Percentiles rank a stretch among this genome's conserved stretches.
These are phyloP conservation scores for Rhizomys pruinosus DNA, from an alignment of 2,113 vertebrate species.

Conservation along the genomic window DNA sequence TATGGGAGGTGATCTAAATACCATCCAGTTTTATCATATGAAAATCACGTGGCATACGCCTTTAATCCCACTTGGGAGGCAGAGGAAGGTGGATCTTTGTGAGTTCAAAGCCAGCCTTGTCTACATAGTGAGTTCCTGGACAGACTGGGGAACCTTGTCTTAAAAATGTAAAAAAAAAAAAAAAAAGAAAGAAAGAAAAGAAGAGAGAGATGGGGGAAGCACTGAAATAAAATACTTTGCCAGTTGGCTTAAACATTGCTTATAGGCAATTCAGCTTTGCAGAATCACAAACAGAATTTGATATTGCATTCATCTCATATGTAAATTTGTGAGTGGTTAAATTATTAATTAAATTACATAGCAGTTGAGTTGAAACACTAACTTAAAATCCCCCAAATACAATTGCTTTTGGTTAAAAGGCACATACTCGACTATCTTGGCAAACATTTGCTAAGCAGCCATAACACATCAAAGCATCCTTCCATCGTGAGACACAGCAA, in stretches of 20 bases:
- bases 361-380: slow-evolving; percentile 35
- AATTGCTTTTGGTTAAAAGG: slow-evolving; percentile 39
- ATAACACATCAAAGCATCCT: slow-evolving; percentile 3
- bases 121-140: too few species aligned
- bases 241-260: background rate
- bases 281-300: too few species aligned
- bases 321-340: background rate
- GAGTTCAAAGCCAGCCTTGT: too few species aligned
- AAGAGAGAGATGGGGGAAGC: too few species aligned
- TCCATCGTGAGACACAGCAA: background rate
- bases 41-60: too few species aligned
- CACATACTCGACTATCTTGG: background rate
- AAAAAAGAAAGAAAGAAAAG: too few species aligned
- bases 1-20: too few species aligned
- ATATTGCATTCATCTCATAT: slow-evolving; percentile 17
- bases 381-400: slow-evolving; percentile 40
- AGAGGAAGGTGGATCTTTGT: too few species aligned
- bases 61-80: too few species aligned
- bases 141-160: too few species aligned
- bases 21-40: too few species aligned
- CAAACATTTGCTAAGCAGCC: background rate
- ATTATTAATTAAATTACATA: slow-evolving; percentile 54
- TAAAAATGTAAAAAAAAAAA: background rate
- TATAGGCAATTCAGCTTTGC: background rate
- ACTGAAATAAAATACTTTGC: background rate